phyloP scores from a whole-genome alignment of 2,797 vertebrate genomes.

The Pseudopleuronectes americanus region DNA sequence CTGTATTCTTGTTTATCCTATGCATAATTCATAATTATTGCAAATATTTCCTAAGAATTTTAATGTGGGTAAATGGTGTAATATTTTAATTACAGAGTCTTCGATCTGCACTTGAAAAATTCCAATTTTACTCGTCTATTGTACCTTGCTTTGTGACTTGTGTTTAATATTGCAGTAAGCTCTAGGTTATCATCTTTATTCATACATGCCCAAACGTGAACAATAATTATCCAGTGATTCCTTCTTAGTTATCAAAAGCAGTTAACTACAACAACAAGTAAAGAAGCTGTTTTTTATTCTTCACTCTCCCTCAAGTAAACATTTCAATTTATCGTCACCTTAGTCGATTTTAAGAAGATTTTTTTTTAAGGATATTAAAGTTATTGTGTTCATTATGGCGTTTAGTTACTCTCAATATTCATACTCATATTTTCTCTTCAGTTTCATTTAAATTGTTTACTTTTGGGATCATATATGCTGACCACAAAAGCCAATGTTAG shows the following conservation, averaged over 20 bases:
- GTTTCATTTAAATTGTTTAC: too few species aligned
- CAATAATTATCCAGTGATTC: neutral
- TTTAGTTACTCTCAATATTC: too few species aligned
- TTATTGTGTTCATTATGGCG: too few species aligned
- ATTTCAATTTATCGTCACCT: too few species aligned
- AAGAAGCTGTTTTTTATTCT: neutral
- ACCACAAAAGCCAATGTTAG: too few species aligned
- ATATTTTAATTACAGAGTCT: neutral
- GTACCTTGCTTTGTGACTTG: neutral
- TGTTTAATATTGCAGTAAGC: neutral
- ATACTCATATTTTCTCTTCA: too few species aligned
- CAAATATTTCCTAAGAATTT: too few species aligned
- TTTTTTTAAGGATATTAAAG: too few species aligned
- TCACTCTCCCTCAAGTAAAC: too few species aligned
- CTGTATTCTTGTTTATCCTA: neutral
- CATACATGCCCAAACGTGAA: neutral
- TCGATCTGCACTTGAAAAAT: neutral
- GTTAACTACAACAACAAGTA: neutral
- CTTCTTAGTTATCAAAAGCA: neutral
- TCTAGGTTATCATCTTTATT: neutral
- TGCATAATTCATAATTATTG: too few species aligned
- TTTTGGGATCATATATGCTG: too few species aligned
- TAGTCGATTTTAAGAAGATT: too few species aligned
- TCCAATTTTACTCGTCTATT: neutral
- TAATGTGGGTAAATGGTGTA: neutral